phyloP scores from a whole-genome alignment of 2,888 invertebrate genomes.

The Formica aserva region DNA sequence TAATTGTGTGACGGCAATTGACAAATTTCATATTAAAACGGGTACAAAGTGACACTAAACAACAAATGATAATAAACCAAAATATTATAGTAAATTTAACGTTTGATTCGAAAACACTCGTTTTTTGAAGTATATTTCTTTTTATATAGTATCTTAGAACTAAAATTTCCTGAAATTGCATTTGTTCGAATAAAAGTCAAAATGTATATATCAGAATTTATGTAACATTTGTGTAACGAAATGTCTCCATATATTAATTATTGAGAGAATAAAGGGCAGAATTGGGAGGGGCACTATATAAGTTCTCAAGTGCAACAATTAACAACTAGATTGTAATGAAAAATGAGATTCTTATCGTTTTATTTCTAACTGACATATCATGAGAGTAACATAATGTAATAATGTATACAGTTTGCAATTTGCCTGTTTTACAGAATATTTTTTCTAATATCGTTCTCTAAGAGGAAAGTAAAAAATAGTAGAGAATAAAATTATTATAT shows the following conservation, averaged over 20 bases:
- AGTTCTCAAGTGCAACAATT: conserved; percentile 70
- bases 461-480: not conserved
- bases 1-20: too few relatives aligned
- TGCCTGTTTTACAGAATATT: conserved; percentile 71
- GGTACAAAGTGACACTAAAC: too few relatives aligned
- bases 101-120: not conserved
- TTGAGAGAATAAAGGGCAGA: conserved; percentile 74
- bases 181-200: not conserved
- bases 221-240: not conserved
- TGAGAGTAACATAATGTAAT: conserved; percentile 51
- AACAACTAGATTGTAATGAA: conserved; percentile 41
- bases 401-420: conserved; percentile 55
- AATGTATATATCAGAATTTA: not conserved
- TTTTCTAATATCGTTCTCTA: conserved; percentile 1
- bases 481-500: conserved; percentile 5
- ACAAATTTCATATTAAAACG: too few relatives aligned
- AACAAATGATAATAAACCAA: too few relatives aligned
- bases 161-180: not conserved
- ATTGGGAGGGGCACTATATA: conserved; percentile 83
- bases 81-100: not conserved
- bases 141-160: not conserved
- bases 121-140: not conserved
- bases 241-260: conserved; percentile 54
- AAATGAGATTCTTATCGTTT: conserved; percentile 43
- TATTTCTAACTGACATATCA: conserved; percentile 44